Evolutionary conservation across 2,888 invertebrate genomes (phyloP).

Genomic region (Omphaloscelis lunosa): DNA sequence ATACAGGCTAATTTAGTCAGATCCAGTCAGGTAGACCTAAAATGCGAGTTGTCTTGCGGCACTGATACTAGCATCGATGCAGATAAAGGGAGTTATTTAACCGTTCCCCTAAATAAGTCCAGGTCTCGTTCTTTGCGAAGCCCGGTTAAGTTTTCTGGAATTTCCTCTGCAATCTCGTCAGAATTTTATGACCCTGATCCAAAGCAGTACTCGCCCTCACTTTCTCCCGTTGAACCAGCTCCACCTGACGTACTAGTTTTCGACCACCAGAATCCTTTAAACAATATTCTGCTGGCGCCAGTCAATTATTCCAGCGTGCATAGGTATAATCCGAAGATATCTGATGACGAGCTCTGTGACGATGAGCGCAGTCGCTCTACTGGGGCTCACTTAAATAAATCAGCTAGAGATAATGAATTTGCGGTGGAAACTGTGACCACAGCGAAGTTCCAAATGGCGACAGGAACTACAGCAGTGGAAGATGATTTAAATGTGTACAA

Average conservation of each 20-base stretch:
- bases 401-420: conserved; percentile 21
- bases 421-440: conserved; percentile 55
- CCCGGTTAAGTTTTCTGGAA: conserved; percentile 46
- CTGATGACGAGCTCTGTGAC: conserved; percentile 41
- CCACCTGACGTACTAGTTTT: conserved; percentile 73
- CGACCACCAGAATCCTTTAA: conserved; percentile 83
- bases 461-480: background rate
- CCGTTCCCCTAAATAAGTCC: background rate
- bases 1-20: conserved; percentile 81
- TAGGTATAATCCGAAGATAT: conserved; percentile 73
- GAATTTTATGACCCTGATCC: conserved; percentile 31
- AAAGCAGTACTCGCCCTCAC: background rate
- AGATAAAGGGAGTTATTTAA: conserved; percentile 1
- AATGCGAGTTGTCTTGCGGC: conserved; percentile 67
- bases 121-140: conserved; percentile 11
- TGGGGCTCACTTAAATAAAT: background rate
- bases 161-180: conserved; percentile 5
- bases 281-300: conserved; percentile 78
- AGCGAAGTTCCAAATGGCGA: conserved; percentile 48
- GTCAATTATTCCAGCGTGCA: conserved; percentile 71
- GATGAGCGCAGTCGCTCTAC: conserved; percentile 17
- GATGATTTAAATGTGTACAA: conserved; percentile 54
- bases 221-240: background rate
- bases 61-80: conserved; percentile 62
- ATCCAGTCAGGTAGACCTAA: conserved; percentile 84